Base-by-base conservation (phyloP, 2,113 vertebrate genomes). In the Phaetusa simplex region DNA sequence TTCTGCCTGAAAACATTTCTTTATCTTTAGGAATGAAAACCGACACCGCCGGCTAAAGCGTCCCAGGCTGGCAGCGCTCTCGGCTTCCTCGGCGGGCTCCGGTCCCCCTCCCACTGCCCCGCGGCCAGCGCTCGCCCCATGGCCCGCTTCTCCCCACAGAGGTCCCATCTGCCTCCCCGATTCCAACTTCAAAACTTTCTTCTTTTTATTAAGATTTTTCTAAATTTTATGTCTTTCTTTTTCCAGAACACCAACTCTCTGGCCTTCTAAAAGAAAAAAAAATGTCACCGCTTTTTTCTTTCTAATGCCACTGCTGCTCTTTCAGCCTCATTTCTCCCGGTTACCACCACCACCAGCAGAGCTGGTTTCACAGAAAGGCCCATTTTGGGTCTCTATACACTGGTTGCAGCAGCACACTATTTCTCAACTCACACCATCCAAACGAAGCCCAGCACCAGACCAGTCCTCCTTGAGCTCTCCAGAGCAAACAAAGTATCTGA, bases 11-110 rank as follows among this genome's bases (percentile, higher is more conserved):
- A 98, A 97, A 95, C 79, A 90, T 80, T 90, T 74, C 70, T 87
- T 97, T 96, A 97, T 94, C 93, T 94, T 86, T 56, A 91, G 97
- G 95, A 97, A 97, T 96, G 93, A 96, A 98, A 98, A 98, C 93
- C 88, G 97, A 97, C 95, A 97, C 91, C 83, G 62, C 32, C 52
- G 65, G 67, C 96, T 96, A 81, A 93, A 69, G 13, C 81, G 91
- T 83, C 93, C 86, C 74, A 79, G 85, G 86, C 97, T 86, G 82
- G 67, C 70, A 77, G 92, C 3, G 36, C 79, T 96, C 89, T 86
- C 82, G 65, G 95, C 85, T 91, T 79, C 42, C 29, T 43, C 95
- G 93, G 66, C 74, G 77, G 96, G 47, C 66, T 80, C 90, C 1
- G 0, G 13, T 91, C 65, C 69, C 47, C 83, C 59, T 94, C 92